A percentile compares a stretch with the other conserved stretches of the same genome.
Conservation (phyloP, 2,888 invertebrate species). For the Nycteola revayana region DNA sequence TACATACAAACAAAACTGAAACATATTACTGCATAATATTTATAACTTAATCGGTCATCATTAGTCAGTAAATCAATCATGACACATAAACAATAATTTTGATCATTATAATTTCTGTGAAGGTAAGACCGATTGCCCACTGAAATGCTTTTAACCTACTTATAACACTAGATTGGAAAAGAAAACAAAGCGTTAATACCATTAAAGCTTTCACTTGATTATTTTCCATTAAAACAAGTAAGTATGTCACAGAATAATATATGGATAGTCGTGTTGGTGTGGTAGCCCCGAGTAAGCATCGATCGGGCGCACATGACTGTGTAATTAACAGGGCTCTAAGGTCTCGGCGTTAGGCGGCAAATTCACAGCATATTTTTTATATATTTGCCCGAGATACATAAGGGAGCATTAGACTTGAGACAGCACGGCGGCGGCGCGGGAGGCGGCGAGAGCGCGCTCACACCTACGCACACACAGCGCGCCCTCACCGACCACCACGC, state of each 20-base stretch:
- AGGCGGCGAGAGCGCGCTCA: constrained; percentile 49
- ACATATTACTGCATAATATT: too few relatives aligned
- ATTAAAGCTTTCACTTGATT: constrained; percentile 62
- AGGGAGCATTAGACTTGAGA: constrained; percentile 23
- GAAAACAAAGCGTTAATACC: constrained; percentile 61
- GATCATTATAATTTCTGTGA: too few relatives aligned
- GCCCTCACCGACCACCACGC: constrained; percentile 41
- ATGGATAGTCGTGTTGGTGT: constrained; percentile 51
- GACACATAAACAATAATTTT: background rate
- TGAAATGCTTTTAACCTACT: background rate
- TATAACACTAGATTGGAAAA: constrained; percentile 42
- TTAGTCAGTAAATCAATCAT: constrained; percentile 11
- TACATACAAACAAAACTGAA: too few relatives aligned
- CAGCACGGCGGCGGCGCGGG: constrained; percentile 42
- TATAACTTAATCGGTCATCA: too few relatives aligned
- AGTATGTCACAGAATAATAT: constrained; percentile 59
- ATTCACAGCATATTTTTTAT: too few relatives aligned
- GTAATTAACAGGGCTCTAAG: constrained; percentile 42
- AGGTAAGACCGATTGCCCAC: constrained; percentile 2
- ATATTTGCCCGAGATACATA: too few relatives aligned
- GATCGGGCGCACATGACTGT: constrained; percentile 42
- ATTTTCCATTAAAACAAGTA: constrained; percentile 56
- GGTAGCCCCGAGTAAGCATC: constrained; percentile 50
- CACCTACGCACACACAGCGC: constrained; percentile 70
- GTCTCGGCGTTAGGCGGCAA: constrained; percentile 16